Percentiles rank a stretch among this genome's conserved stretches.
These are phyloP conservation scores for Toxonevra muliebris DNA, from an alignment of 2,888 invertebrate species.

Conservation along the genomic window DNA sequence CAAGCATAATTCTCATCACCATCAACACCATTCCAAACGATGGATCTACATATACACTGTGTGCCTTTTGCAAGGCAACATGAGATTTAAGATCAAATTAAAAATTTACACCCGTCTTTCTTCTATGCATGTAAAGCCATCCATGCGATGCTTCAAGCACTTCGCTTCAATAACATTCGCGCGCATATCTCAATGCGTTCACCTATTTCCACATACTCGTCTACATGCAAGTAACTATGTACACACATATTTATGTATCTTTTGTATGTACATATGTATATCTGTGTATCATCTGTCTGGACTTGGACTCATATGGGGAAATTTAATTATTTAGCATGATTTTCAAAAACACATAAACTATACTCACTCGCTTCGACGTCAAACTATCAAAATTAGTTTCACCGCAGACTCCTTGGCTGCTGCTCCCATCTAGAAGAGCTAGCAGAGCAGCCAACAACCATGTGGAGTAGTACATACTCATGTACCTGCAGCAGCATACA, in stretches of 20 bases:
- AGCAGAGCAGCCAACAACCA: neutral
- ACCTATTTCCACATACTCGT: neutral
- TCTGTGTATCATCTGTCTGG: constrained; percentile 4
- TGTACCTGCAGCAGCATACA: neutral
- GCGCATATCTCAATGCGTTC: neutral
- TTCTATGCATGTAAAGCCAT: no score
- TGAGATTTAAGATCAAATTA: no score
- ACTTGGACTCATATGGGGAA: constrained; percentile 12
- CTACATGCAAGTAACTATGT: neutral
- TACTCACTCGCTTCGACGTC: neutral
- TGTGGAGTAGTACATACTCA: neutral
- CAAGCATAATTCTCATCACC: constrained; percentile 7
- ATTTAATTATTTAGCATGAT: constrained; percentile 44
- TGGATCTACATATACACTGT: neutral
- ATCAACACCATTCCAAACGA: neutral
- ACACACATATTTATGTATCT: neutral
- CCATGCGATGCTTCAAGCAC: constrained; percentile 11
- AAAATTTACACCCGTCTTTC: no score
- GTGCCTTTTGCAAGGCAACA: no score
- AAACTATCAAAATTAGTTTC: constrained; percentile 27
- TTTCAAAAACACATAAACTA: constrained; percentile 34
- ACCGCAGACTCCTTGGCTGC: constrained; percentile 24
- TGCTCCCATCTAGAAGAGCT: neutral
- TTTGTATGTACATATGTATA: constrained; percentile 15
- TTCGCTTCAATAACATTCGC: constrained; percentile 9